These are phyloP conservation scores for Larimichthys polyactis DNA, from an alignment of 2,113 vertebrate genomes.

Conservation along the genomic window DNA sequence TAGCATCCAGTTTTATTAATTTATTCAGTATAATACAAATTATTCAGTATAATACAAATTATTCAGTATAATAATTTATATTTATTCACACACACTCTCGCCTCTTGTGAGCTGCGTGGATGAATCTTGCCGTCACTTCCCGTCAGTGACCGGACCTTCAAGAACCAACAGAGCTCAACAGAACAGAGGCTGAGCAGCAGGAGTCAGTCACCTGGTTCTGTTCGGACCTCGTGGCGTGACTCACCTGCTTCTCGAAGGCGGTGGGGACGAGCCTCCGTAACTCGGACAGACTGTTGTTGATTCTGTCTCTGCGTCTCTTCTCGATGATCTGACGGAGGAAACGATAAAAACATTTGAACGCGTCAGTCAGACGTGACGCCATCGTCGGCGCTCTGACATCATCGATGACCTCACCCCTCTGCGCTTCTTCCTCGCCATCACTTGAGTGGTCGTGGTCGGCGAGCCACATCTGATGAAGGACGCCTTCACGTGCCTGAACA, in stretches of 20 bases:
- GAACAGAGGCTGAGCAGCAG: background rate
- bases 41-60: too few relatives aligned
- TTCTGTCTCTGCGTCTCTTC: constrained; percentile 95
- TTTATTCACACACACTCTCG: too few relatives aligned
- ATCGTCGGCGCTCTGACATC: background rate
- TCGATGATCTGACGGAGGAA: constrained; percentile 88
- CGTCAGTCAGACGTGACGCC: too few relatives aligned
- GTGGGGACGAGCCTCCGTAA: constrained; percentile 93
- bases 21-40: too few relatives aligned
- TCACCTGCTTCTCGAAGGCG: constrained; percentile 97
- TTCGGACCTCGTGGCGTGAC: constrained; percentile 16
- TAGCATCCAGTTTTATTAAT: too few relatives aligned
- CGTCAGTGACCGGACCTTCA: background rate
- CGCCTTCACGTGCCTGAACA: constrained; percentile 84
- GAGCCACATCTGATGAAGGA: constrained; percentile 90
- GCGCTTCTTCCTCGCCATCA: constrained; percentile 94
- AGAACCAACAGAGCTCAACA: background rate
- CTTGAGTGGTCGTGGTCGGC: constrained; percentile 91
- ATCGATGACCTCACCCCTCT: constrained; percentile 70
- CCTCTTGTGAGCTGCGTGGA: too few relatives aligned
- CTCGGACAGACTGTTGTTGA: constrained; percentile 96
- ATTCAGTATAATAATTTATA: too few relatives aligned
- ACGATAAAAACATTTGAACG: background rate
- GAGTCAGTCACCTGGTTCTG: background rate
- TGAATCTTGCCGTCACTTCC: too few relatives aligned